A percentile compares a stretch with the other conserved stretches of the same genome.
These are phyloP conservation scores for Leptinotarsa rubiginosa DNA, from an alignment of 2,888 invertebrate species.

Conservation along the genomic window DNA sequence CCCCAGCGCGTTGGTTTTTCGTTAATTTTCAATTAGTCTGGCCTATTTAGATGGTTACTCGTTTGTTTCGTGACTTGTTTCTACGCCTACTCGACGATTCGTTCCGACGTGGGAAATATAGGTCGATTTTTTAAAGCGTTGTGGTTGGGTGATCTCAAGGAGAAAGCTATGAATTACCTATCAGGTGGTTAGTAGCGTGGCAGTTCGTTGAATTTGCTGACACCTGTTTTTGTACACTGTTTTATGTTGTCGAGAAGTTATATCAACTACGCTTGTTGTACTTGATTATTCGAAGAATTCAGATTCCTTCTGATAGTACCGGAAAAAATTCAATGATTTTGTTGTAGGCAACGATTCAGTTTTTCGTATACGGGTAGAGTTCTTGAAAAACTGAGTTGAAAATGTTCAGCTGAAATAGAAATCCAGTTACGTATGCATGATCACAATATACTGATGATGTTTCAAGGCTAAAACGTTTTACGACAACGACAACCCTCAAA, in stretches of 20 bases:
- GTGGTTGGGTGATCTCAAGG: constrained; percentile 2
- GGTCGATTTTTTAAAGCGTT: neutral
- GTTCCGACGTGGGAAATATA: constrained; percentile 17
- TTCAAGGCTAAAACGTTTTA: too few species aligned
- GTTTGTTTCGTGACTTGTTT: constrained; percentile 15
- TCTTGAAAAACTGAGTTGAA: too few species aligned
- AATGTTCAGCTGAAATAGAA: too few species aligned
- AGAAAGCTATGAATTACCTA: constrained; percentile 10
- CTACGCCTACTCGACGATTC: constrained; percentile 15
- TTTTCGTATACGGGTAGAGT: too few species aligned
- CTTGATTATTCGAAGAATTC: too few species aligned
- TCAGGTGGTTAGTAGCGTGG: neutral
- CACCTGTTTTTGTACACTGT: neutral
- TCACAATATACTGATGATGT: too few species aligned
- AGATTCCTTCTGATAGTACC: too few species aligned
- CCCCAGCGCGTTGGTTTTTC: neutral
- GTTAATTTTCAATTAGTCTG: constrained; percentile 2
- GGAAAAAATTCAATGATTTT: too few species aligned
- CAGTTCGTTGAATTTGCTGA: neutral
- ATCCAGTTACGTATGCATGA: too few species aligned
- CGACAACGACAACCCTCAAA: too few species aligned
- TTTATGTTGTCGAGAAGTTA: neutral
- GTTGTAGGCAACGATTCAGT: too few species aligned
- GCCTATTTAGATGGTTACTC: neutral
- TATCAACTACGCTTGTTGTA: too few species aligned